A percentile compares a stretch with the other conserved stretches of the same genome.
phyloP scores from a whole-genome alignment of 2,113 vertebrate species.

The Ginglymostoma cirratum region DNA sequence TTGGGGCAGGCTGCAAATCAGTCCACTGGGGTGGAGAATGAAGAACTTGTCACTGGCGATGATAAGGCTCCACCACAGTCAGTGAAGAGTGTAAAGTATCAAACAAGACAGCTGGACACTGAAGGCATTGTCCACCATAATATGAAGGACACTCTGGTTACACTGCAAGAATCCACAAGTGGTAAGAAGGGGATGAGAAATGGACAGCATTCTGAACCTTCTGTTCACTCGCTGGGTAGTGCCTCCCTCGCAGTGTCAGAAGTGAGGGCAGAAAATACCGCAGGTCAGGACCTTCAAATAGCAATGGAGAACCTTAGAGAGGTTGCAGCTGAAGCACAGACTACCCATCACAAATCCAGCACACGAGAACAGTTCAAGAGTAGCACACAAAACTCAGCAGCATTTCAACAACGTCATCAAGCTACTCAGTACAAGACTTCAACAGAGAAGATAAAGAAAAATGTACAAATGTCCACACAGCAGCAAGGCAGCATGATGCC shows the following conservation, averaged over 20 bases:
- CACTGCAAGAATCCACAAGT: conserved; percentile 29
- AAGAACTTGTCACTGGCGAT: conserved; percentile 59
- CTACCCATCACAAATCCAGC: conserved; percentile 51
- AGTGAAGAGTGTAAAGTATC: conserved; percentile 61
- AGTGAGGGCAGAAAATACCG: neutral
- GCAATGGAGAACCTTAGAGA: conserved; percentile 62
- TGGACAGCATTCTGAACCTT: conserved; percentile 37
- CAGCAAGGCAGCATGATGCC: conserved; percentile 42
- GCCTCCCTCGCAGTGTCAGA: neutral
- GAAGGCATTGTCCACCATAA: conserved; percentile 49
- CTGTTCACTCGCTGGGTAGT: neutral
- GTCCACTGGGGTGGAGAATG: conserved; percentile 51
- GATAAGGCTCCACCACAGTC: conserved; percentile 61
- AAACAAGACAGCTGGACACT: conserved; percentile 56
- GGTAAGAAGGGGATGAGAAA: neutral
- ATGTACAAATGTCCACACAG: conserved; percentile 9
- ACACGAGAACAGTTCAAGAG: conserved; percentile 56
- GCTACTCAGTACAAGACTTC: conserved; percentile 41
- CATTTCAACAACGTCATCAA: conserved; percentile 40
- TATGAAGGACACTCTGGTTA: conserved; percentile 51
- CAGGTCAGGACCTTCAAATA: conserved; percentile 55
- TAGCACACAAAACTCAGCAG: conserved; percentile 40
- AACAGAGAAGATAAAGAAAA: conserved; percentile 36
- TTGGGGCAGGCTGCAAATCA: conserved; percentile 50
- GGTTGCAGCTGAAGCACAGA: conserved; percentile 67